Evolutionary conservation across 64 coral and sea anemone species (phyloP).

Genomic region (Dendrophyllia cribrosa): DNA sequence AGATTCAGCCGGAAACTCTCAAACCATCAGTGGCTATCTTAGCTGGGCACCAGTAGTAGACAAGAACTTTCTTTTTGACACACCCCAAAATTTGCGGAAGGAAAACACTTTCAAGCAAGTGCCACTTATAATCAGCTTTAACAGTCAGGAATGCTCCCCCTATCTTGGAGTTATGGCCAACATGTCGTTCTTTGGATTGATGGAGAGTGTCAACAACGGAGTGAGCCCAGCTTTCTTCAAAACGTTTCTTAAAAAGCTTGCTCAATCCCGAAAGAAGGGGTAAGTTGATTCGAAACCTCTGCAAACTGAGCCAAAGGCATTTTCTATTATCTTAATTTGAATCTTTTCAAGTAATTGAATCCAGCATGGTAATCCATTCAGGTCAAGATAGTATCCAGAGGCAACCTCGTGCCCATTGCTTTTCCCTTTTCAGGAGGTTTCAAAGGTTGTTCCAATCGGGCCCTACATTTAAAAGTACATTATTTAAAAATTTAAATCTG

Average conservation of each 20-base stretch:
- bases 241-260: background rate
- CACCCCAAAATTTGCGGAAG: constrained; percentile 58
- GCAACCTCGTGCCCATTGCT: too few relatives aligned
- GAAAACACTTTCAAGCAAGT: constrained; percentile 34
- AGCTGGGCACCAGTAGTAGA: constrained; percentile 64
- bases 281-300: background rate
- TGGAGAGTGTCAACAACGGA: background rate
- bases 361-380: too few relatives aligned
- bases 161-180: background rate
- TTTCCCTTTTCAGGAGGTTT: too few relatives aligned
- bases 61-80: constrained; percentile 52
- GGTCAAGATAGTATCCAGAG: too few relatives aligned
- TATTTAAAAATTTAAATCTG: too few relatives aligned
- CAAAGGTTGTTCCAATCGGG: too few relatives aligned
- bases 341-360: too few relatives aligned
- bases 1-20: too few relatives aligned
- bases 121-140: constrained; percentile 53
- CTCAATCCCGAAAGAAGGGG: background rate
- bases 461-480: too few relatives aligned
- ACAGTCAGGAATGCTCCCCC: constrained; percentile 49
- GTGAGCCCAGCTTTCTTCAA: constrained; percentile 8
- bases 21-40: background rate
- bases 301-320: too few relatives aligned
- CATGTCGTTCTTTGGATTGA: background rate
- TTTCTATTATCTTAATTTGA: too few relatives aligned